Percentiles rank a stretch among this genome's conserved stretches.
These are phyloP conservation scores for Allygus modestus DNA, from an alignment of 2,888 invertebrate genomes.

Conservation along the genomic window DNA sequence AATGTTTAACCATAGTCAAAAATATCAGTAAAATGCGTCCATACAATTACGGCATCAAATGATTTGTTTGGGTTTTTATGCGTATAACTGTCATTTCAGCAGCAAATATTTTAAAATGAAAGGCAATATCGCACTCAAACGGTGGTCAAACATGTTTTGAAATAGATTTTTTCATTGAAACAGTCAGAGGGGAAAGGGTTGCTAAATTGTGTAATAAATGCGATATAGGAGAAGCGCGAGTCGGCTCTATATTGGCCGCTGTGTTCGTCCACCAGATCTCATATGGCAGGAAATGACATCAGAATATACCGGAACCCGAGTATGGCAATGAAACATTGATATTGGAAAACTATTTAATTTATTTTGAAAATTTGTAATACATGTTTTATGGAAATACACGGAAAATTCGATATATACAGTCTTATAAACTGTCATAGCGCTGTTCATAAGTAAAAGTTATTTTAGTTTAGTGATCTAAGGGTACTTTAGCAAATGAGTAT, in stretches of 20 bases:
- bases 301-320: neutral
- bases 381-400: too few relatives aligned
- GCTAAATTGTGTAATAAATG: conserved; percentile 34
- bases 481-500: too few relatives aligned
- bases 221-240: neutral
- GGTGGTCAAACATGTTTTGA: conserved; percentile 24
- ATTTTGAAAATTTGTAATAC: too few relatives aligned
- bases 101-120: neutral
- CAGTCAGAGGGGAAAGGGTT: neutral
- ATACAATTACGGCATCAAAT: neutral
- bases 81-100: neutral
- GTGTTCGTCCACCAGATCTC: neutral
- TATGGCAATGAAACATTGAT: neutral
- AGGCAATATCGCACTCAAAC: conserved; percentile 18
- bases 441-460: too few relatives aligned
- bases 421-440: too few relatives aligned
- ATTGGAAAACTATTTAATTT: neutral
- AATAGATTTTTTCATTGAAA: conserved; percentile 17
- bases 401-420: too few relatives aligned
- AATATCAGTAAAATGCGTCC: too few relatives aligned
- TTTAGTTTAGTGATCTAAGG: too few relatives aligned
- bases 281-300: neutral
- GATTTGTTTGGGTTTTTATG: neutral
- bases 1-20: too few relatives aligned
- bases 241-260: neutral